Percentiles rank a stretch among this genome's conserved stretches.
Evolutionary conservation across 1,140 invertebrate species (phyloP).

Genomic region (Ceratosolen solmsi): DNA sequence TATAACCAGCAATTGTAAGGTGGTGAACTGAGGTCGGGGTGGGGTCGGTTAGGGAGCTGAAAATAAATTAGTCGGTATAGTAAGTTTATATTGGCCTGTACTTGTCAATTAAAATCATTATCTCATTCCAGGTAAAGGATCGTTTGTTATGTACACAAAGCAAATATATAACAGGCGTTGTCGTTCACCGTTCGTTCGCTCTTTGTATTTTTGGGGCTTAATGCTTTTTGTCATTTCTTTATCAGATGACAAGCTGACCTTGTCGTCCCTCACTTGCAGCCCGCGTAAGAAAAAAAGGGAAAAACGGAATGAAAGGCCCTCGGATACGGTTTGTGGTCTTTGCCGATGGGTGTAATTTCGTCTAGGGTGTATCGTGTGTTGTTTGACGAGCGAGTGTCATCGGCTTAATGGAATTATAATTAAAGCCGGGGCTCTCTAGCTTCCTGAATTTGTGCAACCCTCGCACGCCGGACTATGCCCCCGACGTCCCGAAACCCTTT

Average conservation of each 20-base stretch:
- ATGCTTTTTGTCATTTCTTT: conserved; percentile 1
- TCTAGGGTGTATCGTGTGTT: conserved; percentile 2
- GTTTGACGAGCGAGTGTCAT: conserved; percentile 43
- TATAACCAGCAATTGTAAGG: too few relatives aligned
- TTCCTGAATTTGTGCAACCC: conserved; percentile 18
- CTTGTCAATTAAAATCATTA: background rate
- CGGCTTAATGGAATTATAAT: conserved; percentile 50
- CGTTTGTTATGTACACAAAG: background rate
- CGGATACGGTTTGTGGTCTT: background rate
- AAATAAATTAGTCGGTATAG: too few relatives aligned
- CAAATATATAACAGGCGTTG: background rate
- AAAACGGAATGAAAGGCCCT: background rate
- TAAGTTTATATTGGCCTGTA: too few relatives aligned
- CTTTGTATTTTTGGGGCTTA: background rate
- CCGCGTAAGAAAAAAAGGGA: background rate
- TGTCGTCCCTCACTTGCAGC: background rate
- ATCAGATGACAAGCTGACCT: background rate
- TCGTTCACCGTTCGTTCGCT: background rate
- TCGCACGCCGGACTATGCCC: background rate
- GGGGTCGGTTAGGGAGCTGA: too few relatives aligned
- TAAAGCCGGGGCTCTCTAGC: conserved; percentile 30
- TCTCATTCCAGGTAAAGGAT: background rate
- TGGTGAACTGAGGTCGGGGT: too few relatives aligned
- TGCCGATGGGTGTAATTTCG: conserved; percentile 41
- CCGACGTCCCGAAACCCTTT: background rate